Conservation (phyloP, 2,797 vertebrate genomes). For the Poecilia picta region DNA sequence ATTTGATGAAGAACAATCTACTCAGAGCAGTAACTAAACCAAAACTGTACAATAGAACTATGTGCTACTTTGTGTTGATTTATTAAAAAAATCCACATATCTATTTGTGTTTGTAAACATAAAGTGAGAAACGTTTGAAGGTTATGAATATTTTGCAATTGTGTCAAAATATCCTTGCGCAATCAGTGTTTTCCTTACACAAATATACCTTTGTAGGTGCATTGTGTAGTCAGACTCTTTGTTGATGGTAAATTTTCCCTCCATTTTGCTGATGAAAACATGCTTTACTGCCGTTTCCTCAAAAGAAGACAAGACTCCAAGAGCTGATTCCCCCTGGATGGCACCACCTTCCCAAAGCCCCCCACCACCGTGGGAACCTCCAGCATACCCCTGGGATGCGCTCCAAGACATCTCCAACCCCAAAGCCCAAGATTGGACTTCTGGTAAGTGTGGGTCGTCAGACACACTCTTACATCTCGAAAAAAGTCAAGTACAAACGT, state of each 20-base stretch:
- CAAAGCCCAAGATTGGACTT: conserved; percentile 55
- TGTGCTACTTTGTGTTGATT: background rate
- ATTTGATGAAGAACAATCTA: too few species aligned
- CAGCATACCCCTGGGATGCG: conserved; percentile 73
- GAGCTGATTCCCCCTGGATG: conserved; percentile 74
- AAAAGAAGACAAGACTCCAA: conserved; percentile 53
- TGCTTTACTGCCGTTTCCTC: conserved; percentile 20
- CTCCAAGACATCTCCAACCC: conserved; percentile 49
- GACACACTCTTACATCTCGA: background rate
- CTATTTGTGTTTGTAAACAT: background rate
- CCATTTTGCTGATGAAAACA: background rate
- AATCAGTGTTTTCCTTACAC: background rate
- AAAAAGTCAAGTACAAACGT: background rate
- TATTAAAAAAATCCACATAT: background rate
- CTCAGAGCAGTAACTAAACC: too few species aligned
- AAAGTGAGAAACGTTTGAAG: background rate
- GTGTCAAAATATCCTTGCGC: background rate
- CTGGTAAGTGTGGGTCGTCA: conserved; percentile 58
- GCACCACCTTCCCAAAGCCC: conserved; percentile 66
- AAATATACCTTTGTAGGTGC: background rate
- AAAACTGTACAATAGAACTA: background rate
- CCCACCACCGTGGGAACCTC: conserved; percentile 75
- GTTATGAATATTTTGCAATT: background rate
- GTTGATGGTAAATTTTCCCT: background rate
- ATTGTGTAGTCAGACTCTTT: background rate